These are phyloP conservation scores for Psilanteris sp. DNA, from an alignment of 1,140 invertebrate species.

Conservation along the genomic window DNA sequence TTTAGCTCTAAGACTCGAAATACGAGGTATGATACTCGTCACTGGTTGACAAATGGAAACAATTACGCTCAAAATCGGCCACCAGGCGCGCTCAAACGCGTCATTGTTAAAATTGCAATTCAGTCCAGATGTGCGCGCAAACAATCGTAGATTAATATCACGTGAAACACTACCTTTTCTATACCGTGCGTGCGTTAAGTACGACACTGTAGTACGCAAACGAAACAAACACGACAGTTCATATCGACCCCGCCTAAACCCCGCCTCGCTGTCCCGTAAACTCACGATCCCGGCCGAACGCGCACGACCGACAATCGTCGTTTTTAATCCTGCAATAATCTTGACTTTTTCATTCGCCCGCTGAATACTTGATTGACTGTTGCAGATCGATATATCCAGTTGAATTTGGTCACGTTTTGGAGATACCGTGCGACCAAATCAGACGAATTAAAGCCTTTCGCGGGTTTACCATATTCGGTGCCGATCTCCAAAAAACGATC, in stretches of 20 bases:
- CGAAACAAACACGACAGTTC: constrained; percentile 67
- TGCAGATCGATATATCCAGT: too few relatives aligned
- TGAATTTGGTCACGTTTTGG: too few relatives aligned
- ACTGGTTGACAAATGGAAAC: constrained; percentile 10
- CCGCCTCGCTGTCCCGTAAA: constrained; percentile 71
- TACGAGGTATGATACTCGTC: constrained; percentile 33
- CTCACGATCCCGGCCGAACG: constrained; percentile 49
- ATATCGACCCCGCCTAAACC: constrained; percentile 79
- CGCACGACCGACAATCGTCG: constrained; percentile 32
- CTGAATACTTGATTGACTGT: too few relatives aligned
- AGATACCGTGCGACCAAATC: too few relatives aligned
- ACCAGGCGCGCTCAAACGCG: neutral
- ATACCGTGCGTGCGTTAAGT: constrained; percentile 64
- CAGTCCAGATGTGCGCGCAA: constrained; percentile 10
- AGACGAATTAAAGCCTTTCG: too few relatives aligned
- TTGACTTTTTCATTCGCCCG: neutral
- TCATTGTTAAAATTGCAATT: constrained; percentile 16
- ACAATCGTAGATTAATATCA: constrained; percentile 16
- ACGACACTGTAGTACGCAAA: constrained; percentile 68
- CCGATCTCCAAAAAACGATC: too few relatives aligned
- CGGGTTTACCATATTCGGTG: too few relatives aligned
- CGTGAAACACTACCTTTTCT: constrained; percentile 56
- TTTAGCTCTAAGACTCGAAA: constrained; percentile 48
- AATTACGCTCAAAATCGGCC: neutral
- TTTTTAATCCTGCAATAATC: constrained; percentile 11